Evolutionary conservation across 92 coral and sea anemone species (phyloP), one percentile per base, ranked within the genome.

Genomic region (Nematostella vectensis): DNA sequence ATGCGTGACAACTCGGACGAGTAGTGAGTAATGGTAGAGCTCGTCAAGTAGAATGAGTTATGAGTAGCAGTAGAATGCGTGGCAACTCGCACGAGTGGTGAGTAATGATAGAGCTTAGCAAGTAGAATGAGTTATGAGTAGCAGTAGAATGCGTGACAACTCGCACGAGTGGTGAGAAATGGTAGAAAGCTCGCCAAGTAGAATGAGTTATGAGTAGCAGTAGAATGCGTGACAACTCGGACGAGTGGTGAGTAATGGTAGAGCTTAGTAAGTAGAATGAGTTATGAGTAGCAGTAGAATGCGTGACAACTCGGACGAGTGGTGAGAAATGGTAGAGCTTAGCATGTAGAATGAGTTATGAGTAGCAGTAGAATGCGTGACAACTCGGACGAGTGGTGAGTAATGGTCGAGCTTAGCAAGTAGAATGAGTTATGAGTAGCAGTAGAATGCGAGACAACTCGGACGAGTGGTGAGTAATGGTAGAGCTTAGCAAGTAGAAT

Each of bases 341-440:
- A 15, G 15, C 40, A 33, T 6, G 6, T 33, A 6, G 6, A 6
- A 33, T 15, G 40, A 33, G 15, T 33, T 6, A 15, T 33, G 40
- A 33, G 40, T 33, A 33, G 40, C 6, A 15, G 6, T 33, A 6
- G 40, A 6, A n/a, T n/a, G n/a, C n/a, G 15, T 15, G 99, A 93
- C 69, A 93, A 93, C 55, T 79, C 99, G 0, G 96, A 93, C 52
- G 99, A 93, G 47, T 93, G 99, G 96, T 93, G 50, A 69, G 88
- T 44, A 18, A 27, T 0, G 21, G 20, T 29, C 50, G 23, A 11
- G 19, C 2, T 13, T 37, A 11, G 3, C 9, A 33, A 8, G 40
- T 18, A 61, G n/a, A 11, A 25, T 2, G 17, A 44, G 67, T 8
- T 9, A 47, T 6, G 8, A 6, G 8, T 33, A 15, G 6, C 40